Percentiles rank a stretch among this genome's conserved stretches.
These are phyloP conservation scores for Parauchenoglanis punctatus DNA, from an alignment of 2,797 vertebrate species.

Conservation along the genomic window DNA sequence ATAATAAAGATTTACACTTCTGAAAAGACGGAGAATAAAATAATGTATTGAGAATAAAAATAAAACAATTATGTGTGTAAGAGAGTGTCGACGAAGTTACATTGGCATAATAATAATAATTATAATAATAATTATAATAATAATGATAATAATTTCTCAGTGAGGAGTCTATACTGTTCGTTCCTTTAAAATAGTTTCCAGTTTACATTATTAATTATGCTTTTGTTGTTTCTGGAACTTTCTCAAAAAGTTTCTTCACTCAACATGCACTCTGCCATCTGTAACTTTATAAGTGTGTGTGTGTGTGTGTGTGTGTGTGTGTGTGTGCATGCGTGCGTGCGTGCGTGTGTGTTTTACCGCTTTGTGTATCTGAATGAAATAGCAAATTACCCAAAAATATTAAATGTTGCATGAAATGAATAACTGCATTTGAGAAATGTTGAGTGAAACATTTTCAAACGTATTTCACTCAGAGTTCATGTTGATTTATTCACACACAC, in stretches of 20 bases:
- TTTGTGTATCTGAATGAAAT: constrained; percentile 21
- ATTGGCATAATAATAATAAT: neutral
- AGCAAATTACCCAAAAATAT: constrained; percentile 28
- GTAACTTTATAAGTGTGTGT: neutral
- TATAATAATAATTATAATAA: neutral
- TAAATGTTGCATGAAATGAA: constrained; percentile 35
- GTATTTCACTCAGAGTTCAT: constrained; percentile 11
- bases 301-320: constrained; percentile 2
- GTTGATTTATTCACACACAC: neutral
- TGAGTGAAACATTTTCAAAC: constrained; percentile 24
- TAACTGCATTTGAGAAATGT: constrained; percentile 28
- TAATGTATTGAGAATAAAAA: neutral
- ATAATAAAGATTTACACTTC: neutral
- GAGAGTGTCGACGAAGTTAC: neutral
- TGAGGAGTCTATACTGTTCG: neutral
- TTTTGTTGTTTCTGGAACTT: neutral
- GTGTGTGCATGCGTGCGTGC: neutral
- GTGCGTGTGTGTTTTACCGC: constrained; percentile 12
- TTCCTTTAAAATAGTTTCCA: neutral
- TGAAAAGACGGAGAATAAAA: neutral
- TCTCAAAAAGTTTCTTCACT: constrained; percentile 8
- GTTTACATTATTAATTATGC: neutral
- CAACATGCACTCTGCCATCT: neutral
- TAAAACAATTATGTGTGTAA: neutral
- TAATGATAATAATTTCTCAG: neutral